Evolutionary conservation across 1,140 invertebrate genomes (phyloP), one percentile per base, ranked within the genome.

Genomic region (Reticulitermes speratus): DNA sequence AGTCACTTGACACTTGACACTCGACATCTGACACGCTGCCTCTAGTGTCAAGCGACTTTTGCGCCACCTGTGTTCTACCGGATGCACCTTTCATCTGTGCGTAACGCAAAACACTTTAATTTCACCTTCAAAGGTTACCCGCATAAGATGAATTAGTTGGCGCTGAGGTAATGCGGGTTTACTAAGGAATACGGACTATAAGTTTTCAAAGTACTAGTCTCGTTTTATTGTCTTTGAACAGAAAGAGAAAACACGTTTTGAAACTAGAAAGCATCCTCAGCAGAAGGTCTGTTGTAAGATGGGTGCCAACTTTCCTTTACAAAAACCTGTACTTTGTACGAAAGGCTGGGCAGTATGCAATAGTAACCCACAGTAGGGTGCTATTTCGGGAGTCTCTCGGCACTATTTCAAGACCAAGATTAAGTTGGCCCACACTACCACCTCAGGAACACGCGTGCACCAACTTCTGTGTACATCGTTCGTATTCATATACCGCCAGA

Each of bases 371-470:
- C 25, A 75, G 65, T 75, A 16, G 25, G 25, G 25, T 75, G 25
- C 65, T 75, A 75, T 75, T 75, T 30, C 3, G n/a, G 65, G 65
- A 25, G 5, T 75, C 65, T 65, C 59, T 75, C n/a, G 65, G 25
- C 65, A 9, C 65, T 75, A 75, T 75, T 75, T 75, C 65, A 75
- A 75, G 65, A 75, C 65, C 59, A 65, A 65, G 59, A 65, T 9
- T 69, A 69, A n/a, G 65, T 75, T 75, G 65, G 65, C 65, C n/a
- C 65, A 14, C 65, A 30, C n/a, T 9, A 30, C 65, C 25, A 75
- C n/a, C 65, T 75, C 65, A 8, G n/a, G 8, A 75, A 75, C 65
- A 75, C 5, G 65, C 65, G 65, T 30, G 7, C 65, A 75, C 65
- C 65, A 25, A 30, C 65, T 75, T 75, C 25, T 75, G 30, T 30